Base-by-base conservation (phyloP, 2,113 vertebrate genomes). In the Coptodon bakossiorum region DNA sequence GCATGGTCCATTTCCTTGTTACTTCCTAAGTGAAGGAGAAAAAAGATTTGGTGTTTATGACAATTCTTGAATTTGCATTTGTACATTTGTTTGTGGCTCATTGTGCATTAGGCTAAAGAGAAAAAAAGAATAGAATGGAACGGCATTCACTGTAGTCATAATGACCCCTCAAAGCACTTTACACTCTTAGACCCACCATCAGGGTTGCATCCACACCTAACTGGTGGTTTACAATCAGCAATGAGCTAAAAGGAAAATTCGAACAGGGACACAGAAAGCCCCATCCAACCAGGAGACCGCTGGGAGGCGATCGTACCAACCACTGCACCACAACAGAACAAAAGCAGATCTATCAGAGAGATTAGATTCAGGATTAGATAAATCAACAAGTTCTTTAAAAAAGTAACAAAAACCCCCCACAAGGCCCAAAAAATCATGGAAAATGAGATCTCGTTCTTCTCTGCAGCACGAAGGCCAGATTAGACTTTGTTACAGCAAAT, bases 401-500 rank as follows among this genome's bases (percentile, higher is more conserved):
- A 27, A 27, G 9, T 17, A 10, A 45, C 5, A 45, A 45, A 29
- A n/a, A 4, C 1, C 2, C 0, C 13, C 38, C 12, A 45, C 22
- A 43, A 27, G n/a, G 13, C 38, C 24, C 40, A 76, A 48, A 76
- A 17, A 16, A 45, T 43, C 68, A 43, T 73, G 8, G 24, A 48
- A 48, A 27, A 48, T 45, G 48, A 11, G 9, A 50, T 76, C 24
- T 12, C 3, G 10, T 27, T 48, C 16, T 48, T 73, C 4, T 48
- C 38, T 71, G 13, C 8, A 27, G 38, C 38, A 71, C 7, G 0
- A 24, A 66, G 19, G 36, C 19, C 63, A 40, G 63, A 43, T 71
- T 40, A 71, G 63, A 40, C n/a, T 71, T 71, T 43, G n/a, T 22
- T 22, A 40, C n/a, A 71, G 36, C 36, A 71, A 71, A 71, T 71